Evolutionary conservation across 1,140 invertebrate species (phyloP).

Genomic region (Cydia pomonella): DNA sequence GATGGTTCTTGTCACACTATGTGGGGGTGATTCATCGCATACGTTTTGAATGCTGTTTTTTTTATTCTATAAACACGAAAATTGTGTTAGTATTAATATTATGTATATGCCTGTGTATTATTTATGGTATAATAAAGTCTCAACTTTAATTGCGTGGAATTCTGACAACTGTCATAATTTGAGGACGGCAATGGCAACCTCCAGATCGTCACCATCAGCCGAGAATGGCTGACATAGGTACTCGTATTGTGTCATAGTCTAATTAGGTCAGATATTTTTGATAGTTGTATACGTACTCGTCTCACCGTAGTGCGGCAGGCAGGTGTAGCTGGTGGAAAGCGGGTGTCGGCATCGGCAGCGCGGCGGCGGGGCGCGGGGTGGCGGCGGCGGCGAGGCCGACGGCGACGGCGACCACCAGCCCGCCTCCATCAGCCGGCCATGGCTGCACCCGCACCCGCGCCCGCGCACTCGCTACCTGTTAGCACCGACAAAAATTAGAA

Average conservation of each 20-base stretch:
- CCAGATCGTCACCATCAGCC: slow-evolving; percentile 70
- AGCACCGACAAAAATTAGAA: neutral
- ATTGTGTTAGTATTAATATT: no score
- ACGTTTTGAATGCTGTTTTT: no score
- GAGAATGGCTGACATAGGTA: slow-evolving; percentile 57
- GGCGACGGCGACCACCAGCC: slow-evolving; percentile 72
- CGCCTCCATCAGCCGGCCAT: slow-evolving; percentile 71
- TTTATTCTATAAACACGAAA: no score
- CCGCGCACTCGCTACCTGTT: slow-evolving; percentile 71
- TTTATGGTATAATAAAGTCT: no score
- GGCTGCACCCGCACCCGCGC: slow-evolving; percentile 68
- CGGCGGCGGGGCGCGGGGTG: slow-evolving; percentile 69
- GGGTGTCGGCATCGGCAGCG: slow-evolving; percentile 63
- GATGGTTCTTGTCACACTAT: neutral
- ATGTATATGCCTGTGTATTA: no score
- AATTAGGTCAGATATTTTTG: slow-evolving; percentile 22
- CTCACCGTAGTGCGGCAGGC: slow-evolving; percentile 68
- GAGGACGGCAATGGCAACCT: slow-evolving; percentile 70
- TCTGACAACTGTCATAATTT: no score
- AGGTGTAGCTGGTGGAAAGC: slow-evolving; percentile 69
- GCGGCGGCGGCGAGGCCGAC: slow-evolving; percentile 72
- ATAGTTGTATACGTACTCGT: neutral
- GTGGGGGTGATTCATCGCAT: no score
- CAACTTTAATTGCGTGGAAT: no score
- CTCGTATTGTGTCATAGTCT: no score